Evolutionary conservation across 2,797 vertebrate genomes (phyloP), one percentile per base, ranked within the genome.

Genomic region (Gallinago solitaria): DNA sequence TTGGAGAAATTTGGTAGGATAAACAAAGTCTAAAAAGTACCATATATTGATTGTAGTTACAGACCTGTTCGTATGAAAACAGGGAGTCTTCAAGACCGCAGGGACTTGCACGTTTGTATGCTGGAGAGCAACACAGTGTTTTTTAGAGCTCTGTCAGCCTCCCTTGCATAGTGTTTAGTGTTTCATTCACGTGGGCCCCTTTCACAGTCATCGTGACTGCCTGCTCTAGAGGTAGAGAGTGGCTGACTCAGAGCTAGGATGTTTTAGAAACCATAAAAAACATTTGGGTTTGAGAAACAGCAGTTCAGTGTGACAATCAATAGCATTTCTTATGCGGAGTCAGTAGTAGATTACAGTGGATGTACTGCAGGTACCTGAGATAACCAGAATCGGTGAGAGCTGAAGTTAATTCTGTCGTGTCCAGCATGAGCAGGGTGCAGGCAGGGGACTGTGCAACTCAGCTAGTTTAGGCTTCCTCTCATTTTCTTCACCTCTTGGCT

Each of bases 81-180:
- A 60, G 32, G 59, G 54, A 75, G 27, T 63, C 28, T n/a, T 71
- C 33, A 92, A 25, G 65, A 76, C 48, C 25, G 45, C 0, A 1
- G 23, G 51, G 84, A 35, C 45, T 68, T 7, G 0, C 7, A 3
- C 16, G 16, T 68, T 89, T 60, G 47, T 64, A 9, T 39, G 35
- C 37, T 76, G 75, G 75, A 90, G 80, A 83, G 19, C 18, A 64
- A 1, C 1, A 5, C 7, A 53, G 20, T 0, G 0, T 43, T 90
- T 73, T 92, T 75, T 30, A 79, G 48, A 76, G 43, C 67, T 56
- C 21, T 64, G 79, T 15, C 59, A 75, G 56, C 84, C 37, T 73
- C 15, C 6, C 19, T 68, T 68, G 8, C 28, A 21, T 73, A 54
- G 15, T 83, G 19, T 51, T 39, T 2, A 11, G 24, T 50, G 12